Percentiles rank a stretch among this genome's conserved stretches.
Evolutionary conservation across 1,140 invertebrate genomes (phyloP).

Genomic region (Drosophila pruinosa): DNA sequence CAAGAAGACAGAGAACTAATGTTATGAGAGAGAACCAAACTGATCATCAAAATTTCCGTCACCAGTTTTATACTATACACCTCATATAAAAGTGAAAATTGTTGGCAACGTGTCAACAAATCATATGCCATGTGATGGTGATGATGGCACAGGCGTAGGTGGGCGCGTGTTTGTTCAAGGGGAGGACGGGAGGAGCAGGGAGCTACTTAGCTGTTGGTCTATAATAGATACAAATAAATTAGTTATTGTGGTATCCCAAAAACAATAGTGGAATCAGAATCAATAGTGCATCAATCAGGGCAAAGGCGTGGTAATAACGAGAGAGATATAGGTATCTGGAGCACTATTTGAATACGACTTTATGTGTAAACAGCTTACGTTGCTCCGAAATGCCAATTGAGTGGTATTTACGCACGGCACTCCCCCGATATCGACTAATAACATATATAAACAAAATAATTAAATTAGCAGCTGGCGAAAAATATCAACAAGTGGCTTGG

Average conservation of each 20-base stretch:
- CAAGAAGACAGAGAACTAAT: not conserved
- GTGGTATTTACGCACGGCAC: not conserved
- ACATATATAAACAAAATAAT: constrained; percentile 60
- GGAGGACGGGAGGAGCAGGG: not conserved
- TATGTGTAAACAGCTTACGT: not conserved
- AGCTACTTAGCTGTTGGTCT: not conserved
- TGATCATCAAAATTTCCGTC: constrained; percentile 53
- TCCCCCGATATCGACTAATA: constrained; percentile 28
- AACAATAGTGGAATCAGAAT: too few species aligned
- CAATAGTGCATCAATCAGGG: not conserved
- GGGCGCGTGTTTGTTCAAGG: constrained; percentile 47
- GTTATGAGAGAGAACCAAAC: not conserved
- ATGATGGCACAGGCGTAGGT: constrained; percentile 44
- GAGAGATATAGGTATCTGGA: not conserved
- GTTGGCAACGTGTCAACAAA: constrained; percentile 46
- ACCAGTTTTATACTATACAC: constrained; percentile 26
- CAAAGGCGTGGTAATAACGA: not conserved
- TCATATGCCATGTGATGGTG: constrained; percentile 40
- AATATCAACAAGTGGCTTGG: constrained; percentile 41
- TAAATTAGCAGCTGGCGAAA: constrained; percentile 52
- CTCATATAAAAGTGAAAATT: constrained; percentile 41
- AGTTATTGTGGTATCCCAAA: not conserved
- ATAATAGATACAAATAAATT: not conserved
- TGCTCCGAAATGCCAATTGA: not conserved
- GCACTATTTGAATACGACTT: not conserved